A percentile compares a stretch with the other conserved stretches of the same genome.
Conservation (phyloP, 2,888 invertebrate species). For the Tipula confusa region DNA sequence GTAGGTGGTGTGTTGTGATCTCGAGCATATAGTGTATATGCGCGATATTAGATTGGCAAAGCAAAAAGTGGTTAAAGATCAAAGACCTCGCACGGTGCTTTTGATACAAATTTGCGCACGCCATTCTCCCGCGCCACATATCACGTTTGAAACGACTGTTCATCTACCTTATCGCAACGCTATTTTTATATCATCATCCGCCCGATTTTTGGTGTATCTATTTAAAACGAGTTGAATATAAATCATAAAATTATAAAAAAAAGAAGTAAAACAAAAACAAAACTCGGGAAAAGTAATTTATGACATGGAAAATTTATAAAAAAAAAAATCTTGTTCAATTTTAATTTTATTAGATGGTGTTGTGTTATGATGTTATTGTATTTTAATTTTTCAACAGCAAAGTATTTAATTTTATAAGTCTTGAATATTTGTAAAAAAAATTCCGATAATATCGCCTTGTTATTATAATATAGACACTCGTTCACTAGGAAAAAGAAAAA, state of each 20-base stretch:
- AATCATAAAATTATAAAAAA: neutral
- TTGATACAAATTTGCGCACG: neutral
- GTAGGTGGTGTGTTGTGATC: slow-evolving; percentile 16
- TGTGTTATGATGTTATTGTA: neutral
- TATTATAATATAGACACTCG: neutral
- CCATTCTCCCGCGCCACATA: neutral
- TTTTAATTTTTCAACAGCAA: slow-evolving; percentile 20
- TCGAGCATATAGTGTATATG: neutral
- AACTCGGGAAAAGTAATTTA: neutral
- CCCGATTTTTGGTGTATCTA: neutral
- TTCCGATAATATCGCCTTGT: slow-evolving; percentile 17
- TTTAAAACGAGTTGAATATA: neutral
- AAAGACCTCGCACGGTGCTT: neutral
- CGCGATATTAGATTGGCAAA: neutral
- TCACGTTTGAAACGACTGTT: neutral
- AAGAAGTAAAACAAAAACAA: neutral
- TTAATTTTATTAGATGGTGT: neutral
- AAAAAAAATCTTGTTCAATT: neutral
- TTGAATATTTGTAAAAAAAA: slow-evolving; percentile 15
- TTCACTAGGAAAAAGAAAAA: neutral
- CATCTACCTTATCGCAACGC: neutral
- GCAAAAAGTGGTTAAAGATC: neutral
- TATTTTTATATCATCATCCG: neutral
- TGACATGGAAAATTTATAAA: slow-evolving; percentile 14
- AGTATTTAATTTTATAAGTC: slow-evolving; percentile 12